Evolutionary conservation across 2,888 invertebrate genomes (phyloP), one percentile per base, ranked within the genome.

Genomic region (Dorcus parallelipipedus): DNA sequence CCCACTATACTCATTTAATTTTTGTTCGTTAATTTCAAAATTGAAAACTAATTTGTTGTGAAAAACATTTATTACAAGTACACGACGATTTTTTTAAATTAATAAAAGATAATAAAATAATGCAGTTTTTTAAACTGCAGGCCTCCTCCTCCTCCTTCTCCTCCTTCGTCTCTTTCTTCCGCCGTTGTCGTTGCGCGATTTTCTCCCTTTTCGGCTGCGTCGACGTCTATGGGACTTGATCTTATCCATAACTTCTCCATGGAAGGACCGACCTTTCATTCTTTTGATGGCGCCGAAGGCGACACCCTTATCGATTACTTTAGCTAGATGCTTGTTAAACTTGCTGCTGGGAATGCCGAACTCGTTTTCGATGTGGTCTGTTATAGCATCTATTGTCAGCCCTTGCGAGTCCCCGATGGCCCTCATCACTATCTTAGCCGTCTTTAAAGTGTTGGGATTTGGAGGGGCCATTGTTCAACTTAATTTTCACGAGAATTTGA

Each of bases 221-320:
- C 14, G 14, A 14, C 14, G 14, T 14, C 14, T 14, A 14, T 14
- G 14, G 1, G 14, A 14, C 14, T 1, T 14, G 14, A 14, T 14
- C 1, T 14, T 14, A 14, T 14, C 14, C 14, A 14, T 14, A 14
- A 14, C 14, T 14, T 14, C 14, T 14, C 14, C 54, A 8, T 49
- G 39, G 7, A 23, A 49, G 38, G 51, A 60, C 59, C 61, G 66
- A 38, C 65, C 62, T 38, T 59, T 54, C 26, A 55, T 64, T 43
- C 66, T 67, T 10, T 57, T 59, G 3, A 67, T 59, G 6, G 66
- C 70, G 7, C 69, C 70, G 38, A 69, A 66, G 0, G 66, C 65
- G 40, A 68, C 38, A 1, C 68, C 69, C 48, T 67, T 67, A 40
- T 68, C 58, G 23, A 70, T 42, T 3, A 64, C 67, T 8, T 60